Evolutionary conservation across 2,797 vertebrate genomes (phyloP), one percentile per base, ranked within the genome.

Genomic region (Lagorchestes hirsutus): DNA sequence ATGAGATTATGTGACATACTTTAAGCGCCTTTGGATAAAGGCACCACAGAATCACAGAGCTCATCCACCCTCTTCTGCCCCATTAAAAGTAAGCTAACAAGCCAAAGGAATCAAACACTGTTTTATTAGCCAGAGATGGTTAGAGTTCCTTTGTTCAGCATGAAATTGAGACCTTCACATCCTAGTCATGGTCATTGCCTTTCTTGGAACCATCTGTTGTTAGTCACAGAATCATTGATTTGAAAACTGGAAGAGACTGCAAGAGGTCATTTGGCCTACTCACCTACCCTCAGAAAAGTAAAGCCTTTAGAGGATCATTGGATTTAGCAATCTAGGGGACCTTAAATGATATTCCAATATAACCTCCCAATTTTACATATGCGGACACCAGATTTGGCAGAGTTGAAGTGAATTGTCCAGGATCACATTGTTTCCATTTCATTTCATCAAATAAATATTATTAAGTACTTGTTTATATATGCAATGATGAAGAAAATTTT

Each of bases 171-270:
- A 27, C 55, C 52, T 54, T 18, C 31, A 40, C 40, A 40, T 87
- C 22, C 6, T 34, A 22, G n/a, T 67, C 0, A 9, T 62, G 34
- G 46, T 12, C 29, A 9, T 0, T 1, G 4, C 1, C 9, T 1
- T 24, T 24, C 58, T 14, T 56, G 13, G 0, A 34, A 14, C 22
- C 0, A 13, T 24, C 34, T 28, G 9, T 22, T 92, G 31, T 46
- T 31, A 90, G 12, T 67, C 34, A 9, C 11, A n/a, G 52, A 93
- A 57, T 34, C 29, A 28, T 11, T 59, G 12, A 55, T 94, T 54
- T 4, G 8, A 12, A 54, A 56, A 62, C 82, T 58, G 4, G 13
- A n/a, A 13, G 5, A 13, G 22, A 92, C 28, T n/a, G 5, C 31
- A 46, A 50, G 16, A 57, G 40, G 31, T 13, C 27, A 2, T 24